These are phyloP conservation scores for Asarcornis scutulata DNA, from an alignment of 2,113 vertebrate species.

Conservation along the genomic window DNA sequence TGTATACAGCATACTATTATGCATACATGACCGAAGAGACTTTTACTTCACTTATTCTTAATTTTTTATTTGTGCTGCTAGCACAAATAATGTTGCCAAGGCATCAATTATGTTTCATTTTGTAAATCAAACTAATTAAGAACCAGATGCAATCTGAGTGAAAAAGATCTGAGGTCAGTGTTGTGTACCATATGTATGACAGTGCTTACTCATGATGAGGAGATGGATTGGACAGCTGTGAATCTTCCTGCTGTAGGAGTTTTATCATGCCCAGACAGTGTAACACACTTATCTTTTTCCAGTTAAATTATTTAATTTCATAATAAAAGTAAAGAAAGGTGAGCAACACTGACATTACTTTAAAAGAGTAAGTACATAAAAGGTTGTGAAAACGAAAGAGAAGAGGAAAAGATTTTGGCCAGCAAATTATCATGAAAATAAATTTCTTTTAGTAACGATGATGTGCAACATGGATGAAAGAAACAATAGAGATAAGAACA, in stretches of 20 bases:
- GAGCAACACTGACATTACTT: neutral
- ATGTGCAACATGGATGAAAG: neutral
- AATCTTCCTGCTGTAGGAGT: conserved; percentile 33
- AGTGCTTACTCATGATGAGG: conserved; percentile 32
- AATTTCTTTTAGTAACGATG: neutral
- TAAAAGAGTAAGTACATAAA: neutral
- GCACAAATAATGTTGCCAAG: conserved; percentile 57
- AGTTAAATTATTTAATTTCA: neutral
- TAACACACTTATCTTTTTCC: neutral
- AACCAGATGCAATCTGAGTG: conserved; percentile 56
- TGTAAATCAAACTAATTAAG: conserved; percentile 73
- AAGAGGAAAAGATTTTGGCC: neutral
- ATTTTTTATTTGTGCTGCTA: conserved; percentile 72
- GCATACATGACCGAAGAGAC: conserved; percentile 37
- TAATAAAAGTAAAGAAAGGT: neutral
- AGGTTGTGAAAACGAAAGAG: neutral
- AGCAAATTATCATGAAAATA: neutral
- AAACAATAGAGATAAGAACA: neutral
- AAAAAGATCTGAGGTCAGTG: conserved; percentile 61
- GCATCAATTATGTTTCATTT: conserved; percentile 72
- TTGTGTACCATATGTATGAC: conserved; percentile 18
- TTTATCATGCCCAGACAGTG: neutral
- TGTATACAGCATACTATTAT: neutral
- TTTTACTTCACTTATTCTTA: conserved; percentile 58
- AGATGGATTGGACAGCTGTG: conserved; percentile 30